These are phyloP conservation scores for Baccha elongata DNA, from an alignment of 2,888 invertebrate genomes.

Conservation along the genomic window DNA sequence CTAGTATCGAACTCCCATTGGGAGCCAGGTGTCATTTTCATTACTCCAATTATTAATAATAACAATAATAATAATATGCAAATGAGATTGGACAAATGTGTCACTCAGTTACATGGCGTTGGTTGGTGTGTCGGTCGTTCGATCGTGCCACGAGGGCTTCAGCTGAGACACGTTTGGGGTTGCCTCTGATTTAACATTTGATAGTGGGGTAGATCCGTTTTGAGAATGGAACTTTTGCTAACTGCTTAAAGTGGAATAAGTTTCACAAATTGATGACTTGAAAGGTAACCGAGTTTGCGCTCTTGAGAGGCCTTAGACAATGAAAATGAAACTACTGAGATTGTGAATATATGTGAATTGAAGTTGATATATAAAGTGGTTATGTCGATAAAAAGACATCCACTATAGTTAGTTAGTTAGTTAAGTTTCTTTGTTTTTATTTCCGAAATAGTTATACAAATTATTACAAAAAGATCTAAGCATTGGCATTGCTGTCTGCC, in stretches of 20 bases:
- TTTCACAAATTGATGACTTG: constrained; percentile 63
- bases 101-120: constrained; percentile 27
- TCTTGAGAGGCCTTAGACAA: constrained; percentile 50
- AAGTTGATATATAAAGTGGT: too few relatives aligned
- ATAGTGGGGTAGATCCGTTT: constrained; percentile 63
- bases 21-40: constrained; percentile 54
- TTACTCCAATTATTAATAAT: constrained; percentile 47
- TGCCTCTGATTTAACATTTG: constrained; percentile 20
- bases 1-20: constrained; percentile 34
- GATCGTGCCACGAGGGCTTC: neutral
- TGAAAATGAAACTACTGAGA: constrained; percentile 35
- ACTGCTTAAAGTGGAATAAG: constrained; percentile 38
- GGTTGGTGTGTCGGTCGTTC: neutral
- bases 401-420: too few relatives aligned
- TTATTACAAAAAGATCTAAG: too few relatives aligned
- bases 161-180: constrained; percentile 28
- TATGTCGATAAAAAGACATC: too few relatives aligned
- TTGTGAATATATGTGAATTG: too few relatives aligned
- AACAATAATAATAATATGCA: constrained; percentile 70
- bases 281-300: constrained; percentile 72
- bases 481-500: too few relatives aligned
- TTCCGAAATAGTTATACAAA: too few relatives aligned
- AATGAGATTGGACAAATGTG: constrained; percentile 68
- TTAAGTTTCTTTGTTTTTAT: too few relatives aligned
- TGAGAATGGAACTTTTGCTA: constrained; percentile 68